Percentiles rank a stretch among this genome's conserved stretches.
Conservation (phyloP, 2,797 vertebrate genomes). For the Argya squamiceps region DNA sequence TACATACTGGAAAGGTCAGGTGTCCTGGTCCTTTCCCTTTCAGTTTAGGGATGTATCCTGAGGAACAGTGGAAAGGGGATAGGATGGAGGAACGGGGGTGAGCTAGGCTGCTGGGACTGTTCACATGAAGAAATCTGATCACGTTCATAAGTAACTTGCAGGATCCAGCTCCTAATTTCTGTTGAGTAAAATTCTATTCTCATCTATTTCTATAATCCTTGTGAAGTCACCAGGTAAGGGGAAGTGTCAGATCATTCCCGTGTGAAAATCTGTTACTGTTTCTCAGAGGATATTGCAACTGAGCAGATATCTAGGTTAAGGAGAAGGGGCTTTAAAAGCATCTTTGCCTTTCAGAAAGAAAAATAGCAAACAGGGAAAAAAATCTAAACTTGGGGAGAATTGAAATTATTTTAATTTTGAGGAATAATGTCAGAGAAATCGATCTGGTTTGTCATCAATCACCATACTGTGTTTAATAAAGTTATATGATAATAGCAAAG, state of each 20-base stretch:
- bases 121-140: neutral
- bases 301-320: neutral
- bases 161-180: neutral
- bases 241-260: neutral
- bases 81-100: rapidly evolving
- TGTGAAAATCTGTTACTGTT: neutral
- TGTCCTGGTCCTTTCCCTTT: neutral
- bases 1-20: neutral
- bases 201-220: neutral
- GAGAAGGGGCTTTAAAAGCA: neutral
- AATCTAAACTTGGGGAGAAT: neutral
- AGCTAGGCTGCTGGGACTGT: neutral
- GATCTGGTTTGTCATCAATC: neutral
- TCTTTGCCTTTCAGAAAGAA: neutral
- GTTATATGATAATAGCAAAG: neutral
- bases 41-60: neutral
- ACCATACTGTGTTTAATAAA: neutral
- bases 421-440: neutral
- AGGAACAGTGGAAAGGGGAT: neutral
- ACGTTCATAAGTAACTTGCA: neutral
- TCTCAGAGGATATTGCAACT: neutral
- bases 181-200: neutral
- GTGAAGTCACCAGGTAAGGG: neutral
- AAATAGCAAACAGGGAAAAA: neutral
- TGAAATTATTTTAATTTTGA: neutral